Conservation (phyloP, 2,888 invertebrate species). For the Orthosia gothica region DNA sequence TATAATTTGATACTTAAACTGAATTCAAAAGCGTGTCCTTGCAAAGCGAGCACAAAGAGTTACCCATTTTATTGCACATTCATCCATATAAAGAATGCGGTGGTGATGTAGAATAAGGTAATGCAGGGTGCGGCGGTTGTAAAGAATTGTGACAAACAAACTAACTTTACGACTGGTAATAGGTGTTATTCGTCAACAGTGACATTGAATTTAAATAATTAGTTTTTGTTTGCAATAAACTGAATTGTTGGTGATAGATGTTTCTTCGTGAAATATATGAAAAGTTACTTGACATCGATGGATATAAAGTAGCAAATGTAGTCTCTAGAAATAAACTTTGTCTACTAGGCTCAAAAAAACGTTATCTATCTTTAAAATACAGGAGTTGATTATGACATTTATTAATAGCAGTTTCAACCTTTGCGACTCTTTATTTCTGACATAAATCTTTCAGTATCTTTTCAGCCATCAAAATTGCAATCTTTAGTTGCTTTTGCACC, state of each 20-base stretch:
- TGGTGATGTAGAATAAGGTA: constrained; percentile 51
- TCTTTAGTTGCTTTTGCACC: constrained; percentile 47
- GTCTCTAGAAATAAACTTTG: neutral
- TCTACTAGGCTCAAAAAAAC: neutral
- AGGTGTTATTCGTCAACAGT: constrained; percentile 36
- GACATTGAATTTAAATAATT: constrained; percentile 33
- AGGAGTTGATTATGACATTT: constrained; percentile 1
- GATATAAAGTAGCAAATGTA: neutral
- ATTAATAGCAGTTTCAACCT: constrained; percentile 1
- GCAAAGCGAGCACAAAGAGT: constrained; percentile 41
- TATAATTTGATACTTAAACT: constrained; percentile 62
- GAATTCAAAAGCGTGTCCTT: constrained; percentile 60
- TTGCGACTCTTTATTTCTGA: neutral
- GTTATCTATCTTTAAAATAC: neutral
- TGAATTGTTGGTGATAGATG: neutral
- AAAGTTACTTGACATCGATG: neutral
- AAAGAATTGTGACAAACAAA: constrained; percentile 56
- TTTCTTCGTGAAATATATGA: neutral
- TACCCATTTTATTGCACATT: constrained; percentile 64
- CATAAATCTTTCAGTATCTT: constrained; percentile 35
- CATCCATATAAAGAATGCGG: constrained; percentile 54
- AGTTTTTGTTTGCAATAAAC: neutral
- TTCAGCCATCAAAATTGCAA: constrained; percentile 21
- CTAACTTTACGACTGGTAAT: constrained; percentile 33
- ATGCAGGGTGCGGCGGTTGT: constrained; percentile 47